These are phyloP conservation scores for Protodeltote pygarga DNA, from an alignment of 2,888 invertebrate species.

Conservation along the genomic window DNA sequence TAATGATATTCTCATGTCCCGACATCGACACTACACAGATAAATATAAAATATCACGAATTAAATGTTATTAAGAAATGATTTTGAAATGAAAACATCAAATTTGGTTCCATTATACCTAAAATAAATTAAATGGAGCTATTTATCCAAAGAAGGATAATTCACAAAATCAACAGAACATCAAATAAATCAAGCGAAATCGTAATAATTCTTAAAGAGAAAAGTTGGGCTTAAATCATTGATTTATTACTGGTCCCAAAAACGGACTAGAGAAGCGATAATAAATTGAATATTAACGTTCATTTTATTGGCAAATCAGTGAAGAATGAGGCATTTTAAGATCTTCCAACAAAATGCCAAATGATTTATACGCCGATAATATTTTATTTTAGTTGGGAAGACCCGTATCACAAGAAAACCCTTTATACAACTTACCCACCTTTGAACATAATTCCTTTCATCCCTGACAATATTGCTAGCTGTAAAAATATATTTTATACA, in stretches of 20 bases:
- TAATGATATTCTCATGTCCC: too few species aligned
- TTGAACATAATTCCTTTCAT: slow-evolving; percentile 63
- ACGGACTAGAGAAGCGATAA: slow-evolving; percentile 32
- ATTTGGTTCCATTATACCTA: not conserved
- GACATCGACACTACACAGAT: too few species aligned
- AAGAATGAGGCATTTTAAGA: slow-evolving; percentile 63
- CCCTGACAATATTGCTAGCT: slow-evolving; percentile 63
- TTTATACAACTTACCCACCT: slow-evolving; percentile 71
- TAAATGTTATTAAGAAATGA: too few species aligned
- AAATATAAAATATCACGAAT: too few species aligned
- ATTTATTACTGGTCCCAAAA: slow-evolving; percentile 38
- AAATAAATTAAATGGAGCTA: slow-evolving; percentile 8
- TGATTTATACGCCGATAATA: slow-evolving; percentile 77
- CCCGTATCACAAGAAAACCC: slow-evolving; percentile 61
- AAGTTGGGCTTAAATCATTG: slow-evolving; percentile 45
- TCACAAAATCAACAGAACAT: slow-evolving; percentile 34
- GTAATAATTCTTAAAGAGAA: slow-evolving; percentile 34
- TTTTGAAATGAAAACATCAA: not conserved
- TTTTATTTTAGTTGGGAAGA: slow-evolving; percentile 77
- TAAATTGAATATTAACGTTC: slow-evolving; percentile 52
- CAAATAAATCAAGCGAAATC: slow-evolving; percentile 37
- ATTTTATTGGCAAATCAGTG: slow-evolving; percentile 63
- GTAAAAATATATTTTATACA: slow-evolving; percentile 54
- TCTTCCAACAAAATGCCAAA: slow-evolving; percentile 61
- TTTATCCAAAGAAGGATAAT: slow-evolving; percentile 13